Evolutionary conservation across 2,888 invertebrate species (phyloP), one percentile per base, ranked within the genome.

Genomic region (Bunonema sp.): DNA sequence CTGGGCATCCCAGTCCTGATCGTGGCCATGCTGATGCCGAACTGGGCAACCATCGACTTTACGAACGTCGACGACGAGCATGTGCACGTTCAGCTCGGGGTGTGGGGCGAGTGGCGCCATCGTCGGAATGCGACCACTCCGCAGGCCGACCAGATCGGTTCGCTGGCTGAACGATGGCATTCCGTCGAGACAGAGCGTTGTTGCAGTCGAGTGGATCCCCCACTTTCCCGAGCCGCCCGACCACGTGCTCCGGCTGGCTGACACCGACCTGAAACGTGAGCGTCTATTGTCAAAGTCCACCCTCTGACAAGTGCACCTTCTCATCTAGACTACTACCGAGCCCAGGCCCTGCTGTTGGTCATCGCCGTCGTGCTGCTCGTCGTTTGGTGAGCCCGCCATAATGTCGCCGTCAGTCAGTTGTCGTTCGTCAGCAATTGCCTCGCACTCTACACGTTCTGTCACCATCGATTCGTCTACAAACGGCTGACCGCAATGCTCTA

Each of bases 401-500:
- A n/a, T n/a, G n/a, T n/a, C n/a, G n/a, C n/a, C n/a, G n/a, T n/a
- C n/a, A n/a, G n/a, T n/a, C n/a, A n/a, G n/a, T n/a, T n/a, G n/a
- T n/a, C n/a, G n/a, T 33, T 59, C 4, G 45, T 44, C 42, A 60
- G 49, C 23, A 62, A 65, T 32, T 37, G 45, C 8, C 43, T 62
- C 22, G 66, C 66, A n/a, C 34, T 66, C 22, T 65, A 61, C 46
- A 61, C 62, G 1, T 53, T 61, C 50, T 52, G 49, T 12, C 61
- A 66, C 37, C 65, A 66, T 41, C 50, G 66, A 1, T 66, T 56
- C 46, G 57, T 66, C 42, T 66, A 50, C 51, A 66, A 66, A 39
- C 44, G 65, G 32, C 50, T 61, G 18, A 55, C 58, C n/a, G 61
- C 56, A 4, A 42, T 41, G 20, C 37, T 61, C 8, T 54, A 59